A percentile compares a stretch with the other conserved stretches of the same genome.
phyloP scores from a whole-genome alignment of 1,140 invertebrate species.

The Heliconius hermathena region DNA sequence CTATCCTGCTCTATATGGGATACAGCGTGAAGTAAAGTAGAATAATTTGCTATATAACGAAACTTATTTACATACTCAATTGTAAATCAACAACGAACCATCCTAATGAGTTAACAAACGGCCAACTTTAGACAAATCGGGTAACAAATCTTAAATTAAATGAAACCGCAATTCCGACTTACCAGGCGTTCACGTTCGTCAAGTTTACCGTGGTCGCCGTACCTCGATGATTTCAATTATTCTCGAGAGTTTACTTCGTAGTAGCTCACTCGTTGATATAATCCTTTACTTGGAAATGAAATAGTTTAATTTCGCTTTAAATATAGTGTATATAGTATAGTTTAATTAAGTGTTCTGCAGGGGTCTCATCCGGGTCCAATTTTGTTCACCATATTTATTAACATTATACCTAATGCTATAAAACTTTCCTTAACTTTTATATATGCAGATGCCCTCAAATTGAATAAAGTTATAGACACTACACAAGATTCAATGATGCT shows the following conservation, averaged over 20 bases:
- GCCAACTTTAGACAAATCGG: constrained; percentile 14
- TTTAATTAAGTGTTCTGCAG: too few relatives aligned
- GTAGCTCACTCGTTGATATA: not conserved
- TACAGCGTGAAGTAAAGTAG: too few relatives aligned
- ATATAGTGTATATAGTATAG: too few relatives aligned
- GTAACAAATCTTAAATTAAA: not conserved
- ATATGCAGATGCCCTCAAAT: too few relatives aligned
- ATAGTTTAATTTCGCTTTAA: not conserved
- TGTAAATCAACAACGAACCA: not conserved
- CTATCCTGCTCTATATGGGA: too few relatives aligned
- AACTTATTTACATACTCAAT: not conserved
- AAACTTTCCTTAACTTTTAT: too few relatives aligned
- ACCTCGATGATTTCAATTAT: constrained; percentile 27
- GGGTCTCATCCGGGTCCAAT: too few relatives aligned
- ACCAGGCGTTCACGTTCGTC: not conserved
- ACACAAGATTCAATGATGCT: too few relatives aligned
- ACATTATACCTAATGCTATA: too few relatives aligned
- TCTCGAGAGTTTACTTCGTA: constrained; percentile 8
- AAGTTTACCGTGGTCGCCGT: constrained; percentile 4
- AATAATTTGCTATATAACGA: too few relatives aligned
- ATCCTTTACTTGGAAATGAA: not conserved
- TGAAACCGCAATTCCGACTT: constrained; percentile 10
- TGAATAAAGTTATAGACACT: too few relatives aligned
- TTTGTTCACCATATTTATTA: too few relatives aligned
- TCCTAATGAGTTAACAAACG: constrained; percentile 19